These are phyloP conservation scores for Phyllotreta cruciferae DNA, from an alignment of 2,888 invertebrate species.

Conservation along the genomic window DNA sequence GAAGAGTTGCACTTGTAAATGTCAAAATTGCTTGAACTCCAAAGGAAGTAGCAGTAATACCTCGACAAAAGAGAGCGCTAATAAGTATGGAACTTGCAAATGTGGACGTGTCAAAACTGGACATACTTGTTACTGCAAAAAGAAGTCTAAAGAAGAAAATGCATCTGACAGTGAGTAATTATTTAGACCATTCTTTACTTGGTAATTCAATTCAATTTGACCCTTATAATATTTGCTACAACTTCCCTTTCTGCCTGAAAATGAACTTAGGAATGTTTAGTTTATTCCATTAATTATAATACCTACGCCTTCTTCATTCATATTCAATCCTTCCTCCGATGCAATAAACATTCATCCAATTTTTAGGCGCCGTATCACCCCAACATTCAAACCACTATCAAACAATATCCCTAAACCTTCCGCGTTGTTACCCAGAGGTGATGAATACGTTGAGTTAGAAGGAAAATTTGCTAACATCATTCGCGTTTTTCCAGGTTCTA, in stretches of 20 bases:
- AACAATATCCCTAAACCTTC: constrained; percentile 13
- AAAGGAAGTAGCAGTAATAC: constrained; percentile 9
- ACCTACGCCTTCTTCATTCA: too few relatives aligned
- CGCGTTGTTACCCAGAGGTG: constrained; percentile 12
- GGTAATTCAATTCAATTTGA: constrained; percentile 1
- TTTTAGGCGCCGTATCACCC: constrained; percentile 1
- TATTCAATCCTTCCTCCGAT: not conserved
- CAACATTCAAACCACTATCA: constrained; percentile 1
- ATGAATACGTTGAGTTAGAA: not conserved
- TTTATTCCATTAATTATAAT: too few relatives aligned
- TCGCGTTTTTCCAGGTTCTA: constrained; percentile 17
- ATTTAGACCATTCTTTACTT: too few relatives aligned
- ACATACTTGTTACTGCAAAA: not conserved
- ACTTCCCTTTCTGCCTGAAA: not conserved
- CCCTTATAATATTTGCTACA: too few relatives aligned
- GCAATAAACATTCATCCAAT: not conserved
- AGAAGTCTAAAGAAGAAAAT: not conserved
- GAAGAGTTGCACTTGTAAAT: not conserved
- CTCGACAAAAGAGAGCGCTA: not conserved
- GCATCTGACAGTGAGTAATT: not conserved
- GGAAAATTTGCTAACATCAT: not conserved
- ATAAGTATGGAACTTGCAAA: not conserved
- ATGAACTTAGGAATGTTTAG: too few relatives aligned
- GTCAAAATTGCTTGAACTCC: not conserved
- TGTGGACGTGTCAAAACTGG: constrained; percentile 1